Evolutionary conservation across 2,797 vertebrate species (phyloP).

Genomic region (Coilia nasus): DNA sequence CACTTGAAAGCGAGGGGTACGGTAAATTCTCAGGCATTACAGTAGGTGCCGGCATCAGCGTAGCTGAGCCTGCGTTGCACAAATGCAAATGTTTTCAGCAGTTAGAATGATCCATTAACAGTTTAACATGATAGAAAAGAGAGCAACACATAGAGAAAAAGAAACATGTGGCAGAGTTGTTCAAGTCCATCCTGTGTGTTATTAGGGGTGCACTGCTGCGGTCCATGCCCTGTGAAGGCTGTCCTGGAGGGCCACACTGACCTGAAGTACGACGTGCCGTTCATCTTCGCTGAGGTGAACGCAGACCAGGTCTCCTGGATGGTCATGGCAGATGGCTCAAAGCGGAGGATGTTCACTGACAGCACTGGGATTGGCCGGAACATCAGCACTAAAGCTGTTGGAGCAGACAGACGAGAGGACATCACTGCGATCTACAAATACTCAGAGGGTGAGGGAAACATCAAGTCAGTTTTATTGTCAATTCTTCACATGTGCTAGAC

Average conservation of each 20-base stretch:
- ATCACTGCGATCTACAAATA: conserved; percentile 48
- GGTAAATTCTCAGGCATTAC: too few relatives aligned
- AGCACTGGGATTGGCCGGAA: not conserved
- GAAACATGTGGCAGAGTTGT: not conserved
- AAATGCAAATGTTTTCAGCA: too few relatives aligned
- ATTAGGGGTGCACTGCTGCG: conserved; percentile 47
- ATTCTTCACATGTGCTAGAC: too few relatives aligned
- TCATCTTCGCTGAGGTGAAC: conserved; percentile 51
- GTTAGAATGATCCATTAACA: too few relatives aligned
- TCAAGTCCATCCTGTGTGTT: too few relatives aligned
- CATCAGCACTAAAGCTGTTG: conserved; percentile 38
- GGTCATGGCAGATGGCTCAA: conserved; percentile 22
- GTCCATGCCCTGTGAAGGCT: conserved; percentile 46
- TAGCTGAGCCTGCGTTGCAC: too few relatives aligned
- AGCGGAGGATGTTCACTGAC: not conserved
- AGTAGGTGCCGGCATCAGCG: too few relatives aligned
- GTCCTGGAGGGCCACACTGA: conserved; percentile 39
- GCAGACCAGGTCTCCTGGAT: conserved; percentile 44
- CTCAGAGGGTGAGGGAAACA: conserved; percentile 36
- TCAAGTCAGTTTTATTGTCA: too few relatives aligned
- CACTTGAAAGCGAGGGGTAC: too few relatives aligned
- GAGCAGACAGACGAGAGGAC: conserved; percentile 28
- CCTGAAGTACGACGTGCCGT: conserved; percentile 35
- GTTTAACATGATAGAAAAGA: too few relatives aligned
- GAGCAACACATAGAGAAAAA: not conserved